phyloP scores from a whole-genome alignment of 2,888 invertebrate species.

The Schrankia costaestrigalis region DNA sequence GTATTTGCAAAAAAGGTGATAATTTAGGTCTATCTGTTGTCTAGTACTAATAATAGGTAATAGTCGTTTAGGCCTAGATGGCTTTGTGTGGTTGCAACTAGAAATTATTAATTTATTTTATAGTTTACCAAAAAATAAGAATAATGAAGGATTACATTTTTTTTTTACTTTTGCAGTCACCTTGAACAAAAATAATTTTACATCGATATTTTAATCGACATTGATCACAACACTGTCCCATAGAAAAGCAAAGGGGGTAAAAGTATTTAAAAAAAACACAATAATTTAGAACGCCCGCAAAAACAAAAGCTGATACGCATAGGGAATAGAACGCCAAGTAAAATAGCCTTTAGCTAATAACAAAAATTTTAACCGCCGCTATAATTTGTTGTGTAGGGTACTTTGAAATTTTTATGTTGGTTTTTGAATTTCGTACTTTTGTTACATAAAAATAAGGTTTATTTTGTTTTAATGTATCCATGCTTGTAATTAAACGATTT shows the following conservation, averaged over 20 bases:
- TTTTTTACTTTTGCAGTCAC: no score
- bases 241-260: slow-evolving; percentile 9
- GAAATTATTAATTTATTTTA: no score
- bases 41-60: no score
- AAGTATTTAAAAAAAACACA: slow-evolving; percentile 10
- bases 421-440: slow-evolving; percentile 1
- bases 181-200: no score
- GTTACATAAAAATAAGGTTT: background rate
- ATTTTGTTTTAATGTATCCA: no score
- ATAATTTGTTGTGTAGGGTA: slow-evolving; percentile 12
- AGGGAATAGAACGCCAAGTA: slow-evolving; percentile 17
- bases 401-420: slow-evolving; percentile 1
- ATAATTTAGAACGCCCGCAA: slow-evolving; percentile 13
- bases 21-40: no score
- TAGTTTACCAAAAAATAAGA: no score
- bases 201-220: slow-evolving; percentile 3
- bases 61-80: no score
- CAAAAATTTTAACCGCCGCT: slow-evolving; percentile 6
- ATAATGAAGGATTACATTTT: no score
- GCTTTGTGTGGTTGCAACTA: no score
- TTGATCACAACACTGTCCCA: slow-evolving; percentile 2
- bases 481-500: no score
- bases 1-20: no score
- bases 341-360: slow-evolving; percentile 30
- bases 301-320: slow-evolving; percentile 23